Base-by-base conservation (phyloP, 1,140 invertebrate genomes). In the Lordiphosa collinella region DNA sequence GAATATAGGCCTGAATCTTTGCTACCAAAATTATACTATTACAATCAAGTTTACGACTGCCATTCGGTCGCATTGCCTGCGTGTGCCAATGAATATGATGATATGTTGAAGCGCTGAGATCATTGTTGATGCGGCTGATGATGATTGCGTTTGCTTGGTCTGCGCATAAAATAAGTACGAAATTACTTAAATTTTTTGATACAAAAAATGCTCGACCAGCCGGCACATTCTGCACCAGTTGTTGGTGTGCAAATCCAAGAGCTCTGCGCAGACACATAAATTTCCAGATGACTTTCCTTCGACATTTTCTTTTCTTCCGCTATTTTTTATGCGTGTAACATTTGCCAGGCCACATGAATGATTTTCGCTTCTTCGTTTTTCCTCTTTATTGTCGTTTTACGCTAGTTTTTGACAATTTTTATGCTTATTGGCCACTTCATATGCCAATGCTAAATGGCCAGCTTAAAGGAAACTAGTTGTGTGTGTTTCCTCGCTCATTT, bases 11-110 rank as follows among this genome's bases (percentile, higher is more conserved):
- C 16, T 74, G 67, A 65, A 35, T 57, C 36, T 73, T 35, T 60
- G 52, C 44, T 73, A 55, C 67, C 66, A 80, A 74, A 82, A 80
- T 80, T 56, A 66, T 78, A 73, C 78, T 73, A 82, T 82, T 78
- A 82, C 78, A 82, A 82, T 82, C 78, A 82, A 84, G 78, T 82
- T 82, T 82, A 82, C 59, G 78, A 82, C 55, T 68, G 72, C 78
- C 59, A 82, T 82, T 80, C 60, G 8, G 51, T 53, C 56, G 60
- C 59, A 55, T 51, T 34, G 54, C 68, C 40, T 64, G 68, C 79
- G 74, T 82, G 74, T 82, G 75, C 41, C 76, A 68, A 82, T 84
- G 76, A 76, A 76, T 56, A 74, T 56, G 71, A 80, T 67, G 71
- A 76, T 82, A 38, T 31, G 9, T 14, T 52, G 31, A 2, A 29